Conservation (phyloP, 2,797 vertebrate genomes). For the Apogon talboti region DNA sequence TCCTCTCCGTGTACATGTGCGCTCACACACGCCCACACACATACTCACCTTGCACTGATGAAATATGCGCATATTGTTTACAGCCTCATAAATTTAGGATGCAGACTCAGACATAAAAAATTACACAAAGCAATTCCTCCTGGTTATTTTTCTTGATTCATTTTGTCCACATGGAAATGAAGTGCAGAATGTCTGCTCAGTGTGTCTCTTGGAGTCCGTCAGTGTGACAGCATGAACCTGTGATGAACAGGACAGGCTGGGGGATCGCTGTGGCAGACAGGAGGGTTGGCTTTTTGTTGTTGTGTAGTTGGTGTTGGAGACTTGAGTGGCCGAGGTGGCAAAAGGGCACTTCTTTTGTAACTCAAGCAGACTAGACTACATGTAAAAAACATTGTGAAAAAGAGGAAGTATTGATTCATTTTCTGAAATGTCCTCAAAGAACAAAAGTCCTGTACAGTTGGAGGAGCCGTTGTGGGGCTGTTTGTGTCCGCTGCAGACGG, state of each 20-base stretch:
- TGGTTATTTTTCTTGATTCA: constrained; percentile 64
- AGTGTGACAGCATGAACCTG: constrained; percentile 32
- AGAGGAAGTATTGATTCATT: no score
- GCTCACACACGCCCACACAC: constrained; percentile 10
- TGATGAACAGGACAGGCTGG: constrained; percentile 41
- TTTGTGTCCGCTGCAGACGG: no score
- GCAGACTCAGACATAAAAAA: constrained; percentile 71
- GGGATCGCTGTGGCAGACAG: not conserved
- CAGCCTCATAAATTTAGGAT: constrained; percentile 70
- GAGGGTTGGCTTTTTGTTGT: no score
- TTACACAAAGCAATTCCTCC: constrained; percentile 71
- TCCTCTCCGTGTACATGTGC: no score
- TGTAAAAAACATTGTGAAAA: no score
- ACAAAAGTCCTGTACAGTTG: no score
- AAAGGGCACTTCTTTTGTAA: no score
- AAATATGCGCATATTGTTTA: constrained; percentile 75
- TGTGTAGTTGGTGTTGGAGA: no score
- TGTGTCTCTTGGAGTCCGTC: not conserved
- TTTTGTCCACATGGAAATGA: constrained; percentile 63
- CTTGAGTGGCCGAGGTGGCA: no score
- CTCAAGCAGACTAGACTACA: no score
- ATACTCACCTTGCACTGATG: constrained; percentile 45
- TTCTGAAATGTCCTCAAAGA: no score
- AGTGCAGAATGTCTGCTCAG: constrained; percentile 33
- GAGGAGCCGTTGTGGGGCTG: no score